phyloP scores from a whole-genome alignment of 1,140 invertebrate genomes.

The Aphelenchoides avenae region DNA sequence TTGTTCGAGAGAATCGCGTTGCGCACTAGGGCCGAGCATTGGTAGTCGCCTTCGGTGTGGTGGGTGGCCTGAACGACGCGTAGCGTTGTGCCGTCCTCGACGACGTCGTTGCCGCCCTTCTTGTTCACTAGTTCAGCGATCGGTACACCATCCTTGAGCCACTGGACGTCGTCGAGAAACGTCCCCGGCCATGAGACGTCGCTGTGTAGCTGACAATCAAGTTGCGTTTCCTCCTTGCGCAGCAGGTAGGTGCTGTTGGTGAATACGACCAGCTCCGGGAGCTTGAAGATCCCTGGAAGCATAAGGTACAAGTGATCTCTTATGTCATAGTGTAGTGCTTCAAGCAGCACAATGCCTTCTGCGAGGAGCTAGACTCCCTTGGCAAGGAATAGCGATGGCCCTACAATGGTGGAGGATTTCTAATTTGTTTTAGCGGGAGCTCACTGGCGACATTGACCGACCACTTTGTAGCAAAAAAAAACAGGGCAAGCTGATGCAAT shows the following conservation, averaged over 20 bases:
- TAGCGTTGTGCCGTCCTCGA: background rate
- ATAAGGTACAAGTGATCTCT: too few species aligned
- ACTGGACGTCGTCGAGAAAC: constrained; percentile 25
- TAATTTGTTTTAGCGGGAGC: too few species aligned
- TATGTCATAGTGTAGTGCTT: too few species aligned
- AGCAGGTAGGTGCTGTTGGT: constrained; percentile 30
- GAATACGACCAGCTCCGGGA: constrained; percentile 27
- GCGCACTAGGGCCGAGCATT: constrained; percentile 36
- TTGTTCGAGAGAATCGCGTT: constrained; percentile 16
- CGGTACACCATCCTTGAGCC: constrained; percentile 33
- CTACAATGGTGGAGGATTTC: too few species aligned
- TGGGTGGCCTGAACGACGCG: constrained; percentile 22
- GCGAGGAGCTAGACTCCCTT: too few species aligned
- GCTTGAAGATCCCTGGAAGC: constrained; percentile 40
- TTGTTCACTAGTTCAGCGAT: constrained; percentile 18
- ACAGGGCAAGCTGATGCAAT: too few species aligned
- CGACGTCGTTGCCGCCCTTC: constrained; percentile 19
- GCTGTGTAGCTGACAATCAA: constrained; percentile 17
- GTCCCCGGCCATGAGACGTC: constrained; percentile 12
- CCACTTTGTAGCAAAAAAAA: too few species aligned
- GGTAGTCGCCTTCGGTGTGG: constrained; percentile 38
- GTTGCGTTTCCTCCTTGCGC: constrained; percentile 15
- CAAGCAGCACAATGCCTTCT: too few species aligned
- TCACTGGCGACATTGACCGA: too few species aligned
- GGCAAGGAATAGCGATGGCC: too few species aligned